phyloP scores from a whole-genome alignment of 2,888 invertebrate genomes.

The Torymus tubicola region DNA sequence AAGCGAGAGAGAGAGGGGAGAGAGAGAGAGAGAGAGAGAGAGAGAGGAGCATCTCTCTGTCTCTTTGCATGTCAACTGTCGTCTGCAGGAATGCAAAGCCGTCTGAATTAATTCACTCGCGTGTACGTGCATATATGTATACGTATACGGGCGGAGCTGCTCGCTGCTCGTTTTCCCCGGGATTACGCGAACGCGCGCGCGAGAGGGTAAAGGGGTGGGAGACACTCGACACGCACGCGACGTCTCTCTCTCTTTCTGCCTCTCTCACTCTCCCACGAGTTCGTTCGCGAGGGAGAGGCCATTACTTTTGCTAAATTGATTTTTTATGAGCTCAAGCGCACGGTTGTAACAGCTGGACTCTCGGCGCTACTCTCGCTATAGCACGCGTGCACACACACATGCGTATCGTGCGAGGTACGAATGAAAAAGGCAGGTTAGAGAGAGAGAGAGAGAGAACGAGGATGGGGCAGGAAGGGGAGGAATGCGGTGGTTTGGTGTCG shows the following conservation, averaged over 20 bases:
- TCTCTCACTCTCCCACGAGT: too few species aligned
- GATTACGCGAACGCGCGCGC: constrained; percentile 34
- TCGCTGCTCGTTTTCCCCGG: constrained; percentile 40
- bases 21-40: not conserved
- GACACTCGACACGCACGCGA: constrained; percentile 38
- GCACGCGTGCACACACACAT: not conserved
- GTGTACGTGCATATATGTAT: too few species aligned
- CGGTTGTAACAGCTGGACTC: not conserved
- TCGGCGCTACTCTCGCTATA: not conserved
- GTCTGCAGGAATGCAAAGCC: constrained; percentile 53
- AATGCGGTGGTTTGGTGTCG: not conserved
- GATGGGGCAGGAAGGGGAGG: not conserved
- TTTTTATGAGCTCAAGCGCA: constrained; percentile 50
- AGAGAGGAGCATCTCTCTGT: constrained; percentile 13
- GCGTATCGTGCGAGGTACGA: constrained; percentile 6
- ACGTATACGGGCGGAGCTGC: not conserved
- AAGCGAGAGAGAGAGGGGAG: not conserved
- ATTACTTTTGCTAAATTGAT: constrained; percentile 57
- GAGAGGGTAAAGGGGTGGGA: not conserved
- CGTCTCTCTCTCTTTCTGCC: not conserved
- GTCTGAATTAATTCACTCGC: constrained; percentile 58
- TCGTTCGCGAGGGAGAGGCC: not conserved
- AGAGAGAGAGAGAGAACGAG: not conserved
- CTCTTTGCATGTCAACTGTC: constrained; percentile 59
- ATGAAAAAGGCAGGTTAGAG: not conserved